Conservation (phyloP, 2,113 vertebrate species). For the Heptranchias perlo region DNA sequence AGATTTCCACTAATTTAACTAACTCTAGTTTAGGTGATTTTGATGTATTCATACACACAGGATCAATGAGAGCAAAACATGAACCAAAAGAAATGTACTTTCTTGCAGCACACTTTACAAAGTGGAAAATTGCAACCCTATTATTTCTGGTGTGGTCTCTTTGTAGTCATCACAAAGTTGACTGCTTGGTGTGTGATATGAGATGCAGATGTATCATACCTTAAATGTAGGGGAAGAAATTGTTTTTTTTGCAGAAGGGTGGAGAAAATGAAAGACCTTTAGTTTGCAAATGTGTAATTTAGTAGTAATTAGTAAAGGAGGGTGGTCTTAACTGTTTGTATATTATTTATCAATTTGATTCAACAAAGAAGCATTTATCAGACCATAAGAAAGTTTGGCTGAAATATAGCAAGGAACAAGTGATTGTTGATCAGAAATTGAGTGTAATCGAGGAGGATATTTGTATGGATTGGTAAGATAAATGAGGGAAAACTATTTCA, state of each 20-base stretch:
- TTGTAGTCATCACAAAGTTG: background rate
- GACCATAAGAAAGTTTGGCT: background rate
- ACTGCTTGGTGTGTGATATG: background rate
- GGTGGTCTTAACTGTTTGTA: too few species aligned
- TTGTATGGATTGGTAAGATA: background rate
- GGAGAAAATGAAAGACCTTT: background rate
- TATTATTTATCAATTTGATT: background rate
- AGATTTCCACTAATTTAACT: background rate
- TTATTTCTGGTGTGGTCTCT: too few species aligned
- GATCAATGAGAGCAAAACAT: background rate
- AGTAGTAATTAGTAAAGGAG: too few species aligned
- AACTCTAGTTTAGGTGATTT: background rate
- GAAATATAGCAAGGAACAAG: too few species aligned
- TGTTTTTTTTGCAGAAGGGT: background rate
- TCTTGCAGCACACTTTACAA: background rate
- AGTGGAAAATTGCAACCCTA: background rate
- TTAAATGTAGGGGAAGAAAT: background rate
- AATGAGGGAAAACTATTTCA: background rate
- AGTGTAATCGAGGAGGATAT: background rate
- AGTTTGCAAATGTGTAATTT: background rate
- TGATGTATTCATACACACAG: background rate
- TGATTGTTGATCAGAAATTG: background rate
- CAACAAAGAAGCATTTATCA: background rate
- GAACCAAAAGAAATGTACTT: background rate
- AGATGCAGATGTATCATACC: background rate